phyloP scores from a whole-genome alignment of 2,888 invertebrate genomes.

The Diaperis boleti region DNA sequence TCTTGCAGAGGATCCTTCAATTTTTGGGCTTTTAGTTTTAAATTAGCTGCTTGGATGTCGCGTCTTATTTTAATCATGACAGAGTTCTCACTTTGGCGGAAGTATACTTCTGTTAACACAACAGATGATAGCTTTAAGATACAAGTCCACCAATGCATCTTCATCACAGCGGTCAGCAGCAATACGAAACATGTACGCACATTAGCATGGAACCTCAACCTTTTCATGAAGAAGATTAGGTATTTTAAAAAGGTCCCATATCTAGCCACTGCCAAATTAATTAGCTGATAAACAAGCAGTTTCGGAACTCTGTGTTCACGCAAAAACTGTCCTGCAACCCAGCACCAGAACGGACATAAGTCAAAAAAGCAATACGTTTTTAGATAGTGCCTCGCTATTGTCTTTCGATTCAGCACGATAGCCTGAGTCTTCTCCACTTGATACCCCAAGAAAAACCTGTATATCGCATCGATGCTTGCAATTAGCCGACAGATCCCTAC shows the following conservation, averaged over 20 bases:
- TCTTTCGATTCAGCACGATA: not conserved
- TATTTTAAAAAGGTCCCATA: not conserved
- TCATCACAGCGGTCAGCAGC: not conserved
- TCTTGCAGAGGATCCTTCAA: too few species aligned
- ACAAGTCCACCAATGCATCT: constrained; percentile 11
- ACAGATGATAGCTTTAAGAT: not conserved
- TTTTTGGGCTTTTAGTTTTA: too few species aligned
- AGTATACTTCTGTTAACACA: not conserved
- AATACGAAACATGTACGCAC: not conserved
- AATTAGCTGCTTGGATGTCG: not conserved
- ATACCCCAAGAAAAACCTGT: constrained; percentile 6
- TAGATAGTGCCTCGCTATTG: constrained; percentile 2
- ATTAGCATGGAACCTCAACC: too few species aligned
- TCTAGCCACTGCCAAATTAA: too few species aligned
- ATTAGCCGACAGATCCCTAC: not conserved
- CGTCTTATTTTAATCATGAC: not conserved
- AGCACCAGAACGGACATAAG: not conserved
- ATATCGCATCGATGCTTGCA: not conserved
- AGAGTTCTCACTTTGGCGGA: not conserved
- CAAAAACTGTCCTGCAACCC: not conserved
- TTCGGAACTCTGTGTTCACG: not conserved
- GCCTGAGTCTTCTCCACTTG: not conserved
- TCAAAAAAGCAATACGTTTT: constrained; percentile 23
- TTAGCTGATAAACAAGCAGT: too few species aligned
- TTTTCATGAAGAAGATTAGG: not conserved